Percentiles rank a stretch among this genome's conserved stretches.
Conservation (phyloP, 2,888 invertebrate genomes). For the Acleris holmiana region DNA sequence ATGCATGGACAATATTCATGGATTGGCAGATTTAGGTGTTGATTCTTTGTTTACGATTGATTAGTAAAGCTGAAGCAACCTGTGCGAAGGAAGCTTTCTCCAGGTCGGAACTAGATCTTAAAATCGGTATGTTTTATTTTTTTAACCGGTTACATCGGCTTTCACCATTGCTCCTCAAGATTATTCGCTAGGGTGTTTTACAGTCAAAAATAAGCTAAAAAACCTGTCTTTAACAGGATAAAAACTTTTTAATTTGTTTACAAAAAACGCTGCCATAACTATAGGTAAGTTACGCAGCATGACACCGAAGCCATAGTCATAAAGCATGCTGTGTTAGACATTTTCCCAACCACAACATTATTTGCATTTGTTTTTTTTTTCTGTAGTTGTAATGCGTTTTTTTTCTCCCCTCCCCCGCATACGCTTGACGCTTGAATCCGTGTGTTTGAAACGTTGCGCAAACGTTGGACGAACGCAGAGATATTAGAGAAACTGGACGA, state of each 20-base stretch:
- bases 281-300: conserved; percentile 59
- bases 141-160: background rate
- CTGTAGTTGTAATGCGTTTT: conserved; percentile 84
- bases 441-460: conserved; percentile 46
- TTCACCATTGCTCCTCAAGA: conserved; percentile 4
- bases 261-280: conserved; percentile 37
- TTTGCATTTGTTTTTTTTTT: conserved; percentile 59
- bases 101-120: too few species aligned
- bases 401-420: conserved; percentile 78
- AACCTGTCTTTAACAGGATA: conserved; percentile 2
- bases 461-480: conserved; percentile 67
- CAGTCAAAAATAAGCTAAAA: background rate
- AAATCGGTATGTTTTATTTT: too few species aligned
- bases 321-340: conserved; percentile 79
- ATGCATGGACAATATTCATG: too few species aligned
- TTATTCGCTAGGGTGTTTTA: background rate
- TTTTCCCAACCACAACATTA: conserved; percentile 79
- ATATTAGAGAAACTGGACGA: conserved; percentile 82
- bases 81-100: too few species aligned
- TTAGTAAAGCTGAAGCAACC: too few species aligned
- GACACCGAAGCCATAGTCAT: conserved; percentile 76
- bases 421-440: conserved; percentile 82
- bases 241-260: conserved; percentile 49
- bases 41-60: too few species aligned
- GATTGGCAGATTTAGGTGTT: too few species aligned